phyloP scores from a whole-genome alignment of 2,888 invertebrate species.

The Hipparchia semele region DNA sequence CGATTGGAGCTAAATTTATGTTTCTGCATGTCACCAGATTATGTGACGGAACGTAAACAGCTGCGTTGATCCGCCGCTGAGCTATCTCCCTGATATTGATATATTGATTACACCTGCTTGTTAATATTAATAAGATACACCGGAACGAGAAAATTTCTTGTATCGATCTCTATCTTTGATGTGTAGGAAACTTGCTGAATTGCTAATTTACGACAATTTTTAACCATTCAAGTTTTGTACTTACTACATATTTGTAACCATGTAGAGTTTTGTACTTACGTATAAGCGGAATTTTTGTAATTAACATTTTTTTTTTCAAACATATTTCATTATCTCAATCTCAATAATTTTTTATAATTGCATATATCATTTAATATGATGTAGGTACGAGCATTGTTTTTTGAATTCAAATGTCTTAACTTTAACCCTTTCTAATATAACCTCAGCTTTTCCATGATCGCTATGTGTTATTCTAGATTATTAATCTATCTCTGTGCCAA shows the following conservation, averaged over 20 bases:
- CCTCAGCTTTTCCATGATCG: too few relatives aligned
- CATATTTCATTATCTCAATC: too few relatives aligned
- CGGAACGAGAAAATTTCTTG: conserved; percentile 11
- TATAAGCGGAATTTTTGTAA: too few relatives aligned
- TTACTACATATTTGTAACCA: too few relatives aligned
- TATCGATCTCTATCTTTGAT: conserved; percentile 5
- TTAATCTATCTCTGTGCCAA: too few relatives aligned
- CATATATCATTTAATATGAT: too few relatives aligned
- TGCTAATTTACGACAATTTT: neutral
- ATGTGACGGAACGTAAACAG: conserved; percentile 61
- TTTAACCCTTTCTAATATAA: too few relatives aligned
- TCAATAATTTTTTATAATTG: too few relatives aligned
- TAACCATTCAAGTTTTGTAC: too few relatives aligned
- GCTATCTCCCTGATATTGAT: conserved; percentile 36
- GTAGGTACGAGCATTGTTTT: neutral
- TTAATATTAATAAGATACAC: conserved; percentile 25
- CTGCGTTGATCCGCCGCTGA: conserved; percentile 59
- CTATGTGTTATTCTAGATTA: too few relatives aligned
- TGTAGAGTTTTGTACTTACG: too few relatives aligned
- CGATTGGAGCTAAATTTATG: conserved; percentile 80
- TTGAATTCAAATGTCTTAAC: neutral
- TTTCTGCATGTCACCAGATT: conserved; percentile 72
- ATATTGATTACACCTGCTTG: conserved; percentile 42
- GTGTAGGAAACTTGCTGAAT: neutral
- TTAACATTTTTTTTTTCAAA: too few relatives aligned